Percentiles rank a stretch among this genome's conserved stretches.
Conservation (phyloP, 1,140 invertebrate species). For the Mamestra configurata region DNA sequence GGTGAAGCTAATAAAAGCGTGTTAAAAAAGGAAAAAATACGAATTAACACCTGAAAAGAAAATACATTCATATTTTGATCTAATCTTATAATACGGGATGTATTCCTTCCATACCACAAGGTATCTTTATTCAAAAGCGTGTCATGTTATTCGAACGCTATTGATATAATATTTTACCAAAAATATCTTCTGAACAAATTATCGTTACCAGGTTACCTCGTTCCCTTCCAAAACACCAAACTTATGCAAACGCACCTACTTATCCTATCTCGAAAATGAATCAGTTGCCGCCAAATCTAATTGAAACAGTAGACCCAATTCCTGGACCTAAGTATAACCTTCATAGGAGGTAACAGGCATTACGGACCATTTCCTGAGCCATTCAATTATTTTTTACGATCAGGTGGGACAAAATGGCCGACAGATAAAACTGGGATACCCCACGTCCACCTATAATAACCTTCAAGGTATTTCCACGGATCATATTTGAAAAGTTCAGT, state of each 20-base stretch:
- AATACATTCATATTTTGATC: too few species aligned
- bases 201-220: background rate
- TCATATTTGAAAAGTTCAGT: slow-evolving; percentile 56
- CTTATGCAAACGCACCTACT: background rate
- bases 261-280: slow-evolving; percentile 26
- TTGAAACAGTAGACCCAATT: slow-evolving; percentile 49
- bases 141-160: too few species aligned
- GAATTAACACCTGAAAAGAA: too few species aligned
- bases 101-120: too few species aligned
- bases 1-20: too few species aligned
- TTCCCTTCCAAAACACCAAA: background rate
- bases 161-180: too few species aligned
- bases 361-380: slow-evolving; percentile 49
- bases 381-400: slow-evolving; percentile 81
- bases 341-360: slow-evolving; percentile 36
- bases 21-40: too few species aligned
- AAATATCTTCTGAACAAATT: background rate
- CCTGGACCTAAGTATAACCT: slow-evolving; percentile 42
- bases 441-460: slow-evolving; percentile 29
- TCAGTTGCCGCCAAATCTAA: slow-evolving; percentile 39
- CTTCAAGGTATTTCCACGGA: slow-evolving; percentile 44
- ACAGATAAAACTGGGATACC: slow-evolving; percentile 62
- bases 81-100: too few species aligned
- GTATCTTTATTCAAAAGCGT: too few species aligned
- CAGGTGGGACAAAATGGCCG: slow-evolving; percentile 71